Evolutionary conservation across 2,888 invertebrate species (phyloP).

Genomic region (Heterodera filipjevi): DNA sequence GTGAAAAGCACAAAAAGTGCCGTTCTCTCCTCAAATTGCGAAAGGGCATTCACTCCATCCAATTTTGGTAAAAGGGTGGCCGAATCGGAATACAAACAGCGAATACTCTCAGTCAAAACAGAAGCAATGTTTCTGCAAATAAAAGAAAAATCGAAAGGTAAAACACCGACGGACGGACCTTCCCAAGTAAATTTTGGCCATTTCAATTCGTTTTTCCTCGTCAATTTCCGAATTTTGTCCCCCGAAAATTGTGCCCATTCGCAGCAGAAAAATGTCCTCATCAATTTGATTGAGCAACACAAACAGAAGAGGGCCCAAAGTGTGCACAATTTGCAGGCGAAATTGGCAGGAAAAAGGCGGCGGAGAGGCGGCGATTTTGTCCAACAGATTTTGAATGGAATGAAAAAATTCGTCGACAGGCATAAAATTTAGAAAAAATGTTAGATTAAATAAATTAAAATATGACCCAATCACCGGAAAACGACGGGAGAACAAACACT

Average conservation of each 20-base stretch:
- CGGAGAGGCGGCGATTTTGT: not conserved
- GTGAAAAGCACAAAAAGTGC: constrained; percentile 12
- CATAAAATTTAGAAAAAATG: not conserved
- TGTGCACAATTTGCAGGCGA: constrained; percentile 15
- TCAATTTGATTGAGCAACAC: constrained; percentile 37
- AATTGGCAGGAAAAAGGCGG: not conserved
- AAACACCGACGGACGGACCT: constrained; percentile 19
- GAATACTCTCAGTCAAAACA: not conserved
- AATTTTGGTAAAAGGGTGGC: constrained; percentile 1
- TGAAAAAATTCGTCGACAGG: constrained; percentile 31
- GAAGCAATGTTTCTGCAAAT: constrained; percentile 23
- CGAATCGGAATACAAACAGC: constrained; percentile 1
- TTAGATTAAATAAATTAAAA: not conserved
- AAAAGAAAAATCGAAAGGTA: not conserved
- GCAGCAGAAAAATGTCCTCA: constrained; percentile 35
- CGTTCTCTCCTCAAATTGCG: not conserved
- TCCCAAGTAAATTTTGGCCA: constrained; percentile 14
- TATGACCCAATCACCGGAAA: constrained; percentile 14
- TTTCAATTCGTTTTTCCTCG: not conserved
- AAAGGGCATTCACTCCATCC: not conserved
- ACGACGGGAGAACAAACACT: constrained; percentile 22
- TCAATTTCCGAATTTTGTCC: constrained; percentile 8
- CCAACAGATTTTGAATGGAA: constrained; percentile 24
- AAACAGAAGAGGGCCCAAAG: constrained; percentile 32
- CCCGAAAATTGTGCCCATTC: constrained; percentile 27